Conservation (phyloP, 2,113 vertebrate species). For the Sander vitreus region DNA sequence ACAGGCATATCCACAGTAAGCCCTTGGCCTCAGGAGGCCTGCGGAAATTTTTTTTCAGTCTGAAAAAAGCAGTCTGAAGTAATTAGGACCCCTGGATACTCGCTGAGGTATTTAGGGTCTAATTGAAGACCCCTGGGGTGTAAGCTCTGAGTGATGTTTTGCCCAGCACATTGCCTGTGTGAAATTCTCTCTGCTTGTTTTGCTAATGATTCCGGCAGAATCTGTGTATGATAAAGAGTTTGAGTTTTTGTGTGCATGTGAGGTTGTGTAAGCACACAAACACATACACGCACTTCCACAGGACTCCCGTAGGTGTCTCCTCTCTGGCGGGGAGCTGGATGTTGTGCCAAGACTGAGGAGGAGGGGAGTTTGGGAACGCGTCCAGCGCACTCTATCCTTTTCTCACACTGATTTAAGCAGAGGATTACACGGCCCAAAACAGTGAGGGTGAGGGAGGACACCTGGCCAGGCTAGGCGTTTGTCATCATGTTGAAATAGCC, state of each 20-base stretch:
- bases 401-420: constrained; percentile 70
- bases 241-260: constrained; percentile 39
- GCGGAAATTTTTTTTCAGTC: constrained; percentile 52
- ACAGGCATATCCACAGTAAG: constrained; percentile 61
- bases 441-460: constrained; percentile 58
- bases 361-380: constrained; percentile 51
- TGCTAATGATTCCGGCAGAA: constrained; percentile 68
- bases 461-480: constrained; percentile 60
- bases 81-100: constrained; percentile 76
- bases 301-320: constrained; percentile 78
- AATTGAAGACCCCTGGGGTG: constrained; percentile 73
- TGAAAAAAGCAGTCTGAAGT: constrained; percentile 75
- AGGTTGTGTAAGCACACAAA: constrained; percentile 56
- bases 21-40: constrained; percentile 44
- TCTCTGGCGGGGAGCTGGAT: constrained; percentile 62
- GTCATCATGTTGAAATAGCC: constrained; percentile 45
- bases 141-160: constrained; percentile 67
- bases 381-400: constrained; percentile 64
- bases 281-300: constrained; percentile 53
- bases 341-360: constrained; percentile 63
- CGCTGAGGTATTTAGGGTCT: constrained; percentile 74
- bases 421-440: constrained; percentile 66
- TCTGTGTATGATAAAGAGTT: constrained; percentile 49
- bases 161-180: constrained; percentile 67
- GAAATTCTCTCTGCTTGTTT: constrained; percentile 65